Evolutionary conservation across 2,113 vertebrate genomes (phyloP), one percentile per base, ranked within the genome.

Genomic region (Phoenicopterus ruber): DNA sequence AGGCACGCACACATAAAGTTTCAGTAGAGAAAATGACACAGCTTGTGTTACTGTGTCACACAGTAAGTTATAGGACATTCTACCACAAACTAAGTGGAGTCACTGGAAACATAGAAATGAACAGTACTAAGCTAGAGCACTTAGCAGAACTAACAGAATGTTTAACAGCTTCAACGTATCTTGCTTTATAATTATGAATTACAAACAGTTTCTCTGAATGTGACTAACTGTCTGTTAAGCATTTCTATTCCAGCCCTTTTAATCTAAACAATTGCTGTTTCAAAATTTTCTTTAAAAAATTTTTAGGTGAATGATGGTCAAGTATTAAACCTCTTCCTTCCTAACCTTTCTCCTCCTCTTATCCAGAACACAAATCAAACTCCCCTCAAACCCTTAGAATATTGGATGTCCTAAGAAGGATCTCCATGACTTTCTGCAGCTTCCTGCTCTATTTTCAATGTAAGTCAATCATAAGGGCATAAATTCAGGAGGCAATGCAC

Each of bases 1-100:
- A 83, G 40, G 17, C 49, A 69, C 0, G 1, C 19, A 50, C 12
- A 42, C 0, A 2, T 61, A 72, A 70, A 0, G 3, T 49, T 82
- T 31, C 11, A 14, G 57, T 4, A 47, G 13, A 70, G 42, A 74
- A 90, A 82, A 63, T 5, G 4, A 72, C 29, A 76, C 4, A 17
- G 36, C 7, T 72, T 28, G 24, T 3, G 15, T n/a, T n/a, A n/a
- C n/a, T n/a, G n/a, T n/a, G n/a, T n/a, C n/a, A 70, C 21, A 61
- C 36, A 77, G 28, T 24, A 87, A 76, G 31, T 55, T 29, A 59
- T 22, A 82, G 17, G 57, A 40, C 34, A 36, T 76, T 80, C 66
- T 29, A 73, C 22, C 16, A 90, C 55, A 85, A 84, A 87, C 0
- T 26, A 58, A 79, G 8, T 32, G 22, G 24, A 46, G 17, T 34